Evolutionary conservation across 2,797 vertebrate genomes (phyloP).

Genomic region (Sebastes oblongus): DNA sequence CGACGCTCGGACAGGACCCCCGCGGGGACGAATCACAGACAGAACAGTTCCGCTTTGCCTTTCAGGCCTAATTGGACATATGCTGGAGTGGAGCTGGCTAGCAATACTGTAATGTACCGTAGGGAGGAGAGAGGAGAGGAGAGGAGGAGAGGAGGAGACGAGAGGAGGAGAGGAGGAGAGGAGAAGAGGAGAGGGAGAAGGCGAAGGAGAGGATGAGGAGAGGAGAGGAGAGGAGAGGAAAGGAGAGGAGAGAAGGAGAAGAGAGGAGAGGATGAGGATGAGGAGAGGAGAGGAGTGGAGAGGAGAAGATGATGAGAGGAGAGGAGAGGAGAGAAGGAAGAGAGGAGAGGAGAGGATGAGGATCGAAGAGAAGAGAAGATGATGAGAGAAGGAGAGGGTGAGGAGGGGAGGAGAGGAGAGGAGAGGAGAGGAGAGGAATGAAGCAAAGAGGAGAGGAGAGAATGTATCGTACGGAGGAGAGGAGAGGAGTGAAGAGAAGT

Average conservation of each 20-base stretch:
- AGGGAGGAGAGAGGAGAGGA: slow-evolving; percentile 39
- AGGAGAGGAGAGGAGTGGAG: not conserved
- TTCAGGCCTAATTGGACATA: slow-evolving; percentile 88
- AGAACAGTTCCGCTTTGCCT: slow-evolving; percentile 80
- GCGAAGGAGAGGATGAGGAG: not conserved
- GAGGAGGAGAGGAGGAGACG: not conserved
- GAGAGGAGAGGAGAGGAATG: not conserved
- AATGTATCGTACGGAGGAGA: not conserved
- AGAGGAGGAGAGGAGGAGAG: not conserved
- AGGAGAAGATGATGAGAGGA: not conserved
- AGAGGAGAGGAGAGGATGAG: not conserved
- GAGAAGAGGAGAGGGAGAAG: not conserved
- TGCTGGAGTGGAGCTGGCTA: slow-evolving; percentile 81
- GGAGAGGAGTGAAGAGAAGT: slow-evolving; percentile 8
- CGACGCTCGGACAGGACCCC: slow-evolving; percentile 84
- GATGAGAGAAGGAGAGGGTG: not conserved
- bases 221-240: not conserved
- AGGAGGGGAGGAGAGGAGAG: not conserved
- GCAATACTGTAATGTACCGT: slow-evolving; percentile 69
- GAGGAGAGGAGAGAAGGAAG: not conserved
- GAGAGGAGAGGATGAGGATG: not conserved
- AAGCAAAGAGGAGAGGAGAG: not conserved
- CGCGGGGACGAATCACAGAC: slow-evolving; percentile 84
- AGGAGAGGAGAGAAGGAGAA: not conserved
- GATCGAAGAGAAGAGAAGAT: too few relatives aligned